phyloP scores from a whole-genome alignment of 2,888 invertebrate species.

The Crocallis elinguaria region DNA sequence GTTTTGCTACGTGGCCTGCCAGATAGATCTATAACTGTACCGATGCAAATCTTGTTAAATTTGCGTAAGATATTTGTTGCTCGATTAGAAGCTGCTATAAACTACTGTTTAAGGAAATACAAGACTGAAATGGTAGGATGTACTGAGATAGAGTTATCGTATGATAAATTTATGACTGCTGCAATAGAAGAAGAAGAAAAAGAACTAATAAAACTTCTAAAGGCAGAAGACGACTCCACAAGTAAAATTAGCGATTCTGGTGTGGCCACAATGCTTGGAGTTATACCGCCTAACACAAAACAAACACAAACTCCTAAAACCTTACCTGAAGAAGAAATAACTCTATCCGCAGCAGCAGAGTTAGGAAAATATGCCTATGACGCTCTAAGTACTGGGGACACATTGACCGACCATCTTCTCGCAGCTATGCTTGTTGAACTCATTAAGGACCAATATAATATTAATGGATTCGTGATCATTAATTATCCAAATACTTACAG shows the following conservation, averaged over 20 bases:
- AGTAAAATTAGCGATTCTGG: constrained; percentile 58
- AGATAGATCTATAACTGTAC: constrained; percentile 64
- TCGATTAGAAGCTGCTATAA: constrained; percentile 80
- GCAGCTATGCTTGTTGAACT: constrained; percentile 86
- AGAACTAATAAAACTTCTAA: constrained; percentile 66
- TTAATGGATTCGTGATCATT: constrained; percentile 86
- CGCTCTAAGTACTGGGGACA: constrained; percentile 79
- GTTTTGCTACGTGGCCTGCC: constrained; percentile 74
- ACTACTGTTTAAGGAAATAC: constrained; percentile 83
- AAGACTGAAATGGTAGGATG: constrained; percentile 81
- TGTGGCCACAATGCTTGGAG: constrained; percentile 51
- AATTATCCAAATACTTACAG: constrained; percentile 86
- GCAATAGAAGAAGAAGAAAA: constrained; percentile 62
- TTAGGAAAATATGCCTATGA: constrained; percentile 85
- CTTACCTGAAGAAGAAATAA: constrained; percentile 84
- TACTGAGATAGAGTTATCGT: constrained; percentile 74
- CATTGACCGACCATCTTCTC: constrained; percentile 81
- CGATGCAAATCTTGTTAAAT: constrained; percentile 73
- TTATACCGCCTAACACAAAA: constrained; percentile 68
- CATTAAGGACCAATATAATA: constrained; percentile 74
- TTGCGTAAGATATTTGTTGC: constrained; percentile 70
- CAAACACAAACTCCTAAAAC: constrained; percentile 86
- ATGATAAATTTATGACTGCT: constrained; percentile 62
- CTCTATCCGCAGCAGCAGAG: constrained; percentile 75
- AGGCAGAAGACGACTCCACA: constrained; percentile 59